phyloP scores from a whole-genome alignment of 2,797 vertebrate genomes.

The Epinephelus coioides region DNA sequence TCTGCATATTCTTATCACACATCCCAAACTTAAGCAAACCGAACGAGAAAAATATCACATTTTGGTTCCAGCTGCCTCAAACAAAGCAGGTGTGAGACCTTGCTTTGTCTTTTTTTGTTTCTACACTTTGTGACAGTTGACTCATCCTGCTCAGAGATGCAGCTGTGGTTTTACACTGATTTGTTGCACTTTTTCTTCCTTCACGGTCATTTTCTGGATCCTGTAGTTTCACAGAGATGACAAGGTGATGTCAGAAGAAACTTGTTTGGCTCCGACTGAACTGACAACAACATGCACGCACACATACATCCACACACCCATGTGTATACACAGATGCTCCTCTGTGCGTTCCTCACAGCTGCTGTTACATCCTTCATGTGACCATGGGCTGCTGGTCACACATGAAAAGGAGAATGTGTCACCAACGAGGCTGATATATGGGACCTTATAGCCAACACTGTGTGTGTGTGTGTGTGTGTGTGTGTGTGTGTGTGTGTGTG shows the following conservation, averaged over 20 bases:
- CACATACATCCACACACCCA: slow-evolving; percentile 25
- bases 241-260: slow-evolving; percentile 67
- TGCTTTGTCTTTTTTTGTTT: slow-evolving; percentile 41
- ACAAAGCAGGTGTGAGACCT: slow-evolving; percentile 47
- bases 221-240: slow-evolving; percentile 44
- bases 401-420: slow-evolving; percentile 73
- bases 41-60: slow-evolving; percentile 7
- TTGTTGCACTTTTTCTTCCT: slow-evolving; percentile 49
- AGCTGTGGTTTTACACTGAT: slow-evolving; percentile 58
- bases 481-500: slow-evolving; percentile 10
- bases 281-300: slow-evolving; percentile 37
- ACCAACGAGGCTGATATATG: slow-evolving; percentile 66
- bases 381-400: slow-evolving; percentile 65
- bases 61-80: slow-evolving; percentile 30
- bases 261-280: slow-evolving; percentile 48
- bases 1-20: slow-evolving; percentile 3
- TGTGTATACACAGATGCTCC: slow-evolving; percentile 60
- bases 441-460: slow-evolving; percentile 42
- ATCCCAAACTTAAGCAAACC: slow-evolving; percentile 16
- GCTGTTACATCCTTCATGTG: slow-evolving; percentile 72
- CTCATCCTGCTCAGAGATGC: slow-evolving; percentile 46
- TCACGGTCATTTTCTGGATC: slow-evolving; percentile 46
- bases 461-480: slow-evolving; percentile 34
- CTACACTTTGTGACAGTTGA: slow-evolving; percentile 45
- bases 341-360: slow-evolving; percentile 75